A percentile compares a stretch with the other conserved stretches of the same genome.
phyloP scores from a whole-genome alignment of 2,797 vertebrate species.

The Coccyzus lansbergi region DNA sequence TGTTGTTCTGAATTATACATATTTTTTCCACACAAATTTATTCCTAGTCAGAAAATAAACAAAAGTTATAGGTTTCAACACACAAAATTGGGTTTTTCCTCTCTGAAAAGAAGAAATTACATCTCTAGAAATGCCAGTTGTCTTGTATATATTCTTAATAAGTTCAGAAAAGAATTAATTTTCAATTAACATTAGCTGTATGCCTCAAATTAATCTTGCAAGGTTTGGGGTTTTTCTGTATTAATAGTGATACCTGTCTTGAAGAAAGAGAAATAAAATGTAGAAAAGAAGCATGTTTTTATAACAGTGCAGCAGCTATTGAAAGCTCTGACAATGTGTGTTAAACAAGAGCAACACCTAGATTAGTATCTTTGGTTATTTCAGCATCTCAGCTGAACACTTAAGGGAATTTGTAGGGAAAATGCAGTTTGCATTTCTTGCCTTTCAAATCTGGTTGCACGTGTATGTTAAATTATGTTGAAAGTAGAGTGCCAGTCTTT shows the following conservation, averaged over 20 bases:
- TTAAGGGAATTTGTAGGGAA: not conserved
- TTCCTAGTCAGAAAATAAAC: not conserved
- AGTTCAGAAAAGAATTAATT: not conserved
- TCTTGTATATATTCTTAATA: not conserved
- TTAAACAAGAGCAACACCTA: not conserved
- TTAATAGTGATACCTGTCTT: not conserved
- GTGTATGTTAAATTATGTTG: not conserved
- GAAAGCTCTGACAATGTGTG: not conserved
- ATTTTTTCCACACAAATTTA: not conserved
- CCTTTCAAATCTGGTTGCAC: not conserved
- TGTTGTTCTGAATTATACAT: not conserved
- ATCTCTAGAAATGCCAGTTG: not conserved
- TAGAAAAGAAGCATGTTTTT: not conserved
- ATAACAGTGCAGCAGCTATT: not conserved
- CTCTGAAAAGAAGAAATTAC: not conserved
- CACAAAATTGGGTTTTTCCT: not conserved
- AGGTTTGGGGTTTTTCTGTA: fast-evolving
- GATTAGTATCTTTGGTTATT: not conserved
- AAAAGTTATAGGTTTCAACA: not conserved
- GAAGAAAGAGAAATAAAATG: not conserved
- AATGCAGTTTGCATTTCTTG: not conserved
- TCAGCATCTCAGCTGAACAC: not conserved
- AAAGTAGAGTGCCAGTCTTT: not conserved
- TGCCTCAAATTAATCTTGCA: not conserved
- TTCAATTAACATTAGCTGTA: not conserved